These are phyloP conservation scores for Coenonympha glycerion DNA, from an alignment of 2,888 invertebrate species.

Conservation along the genomic window DNA sequence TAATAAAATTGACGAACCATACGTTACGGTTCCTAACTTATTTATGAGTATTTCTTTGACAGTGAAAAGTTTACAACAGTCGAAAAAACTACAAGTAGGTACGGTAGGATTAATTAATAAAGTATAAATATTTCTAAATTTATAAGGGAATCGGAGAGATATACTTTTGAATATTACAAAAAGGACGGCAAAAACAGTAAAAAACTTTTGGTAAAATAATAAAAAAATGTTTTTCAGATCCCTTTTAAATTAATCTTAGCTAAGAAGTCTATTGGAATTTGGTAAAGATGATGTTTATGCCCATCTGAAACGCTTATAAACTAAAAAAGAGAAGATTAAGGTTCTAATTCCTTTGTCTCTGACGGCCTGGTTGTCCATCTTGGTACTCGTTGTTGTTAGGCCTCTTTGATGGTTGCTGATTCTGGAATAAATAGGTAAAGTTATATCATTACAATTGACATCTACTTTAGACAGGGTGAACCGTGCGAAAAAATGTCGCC, in stretches of 20 bases:
- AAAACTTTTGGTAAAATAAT: too few relatives aligned
- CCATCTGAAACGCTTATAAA: constrained; percentile 16
- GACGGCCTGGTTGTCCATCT: constrained; percentile 42
- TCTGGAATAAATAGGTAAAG: too few relatives aligned
- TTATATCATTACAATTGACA: too few relatives aligned
- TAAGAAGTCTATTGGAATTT: constrained; percentile 16
- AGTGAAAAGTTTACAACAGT: constrained; percentile 31
- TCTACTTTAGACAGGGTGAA: too few relatives aligned
- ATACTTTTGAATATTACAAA: neutral
- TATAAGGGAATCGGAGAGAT: constrained; percentile 22
- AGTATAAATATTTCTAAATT: constrained; percentile 35
- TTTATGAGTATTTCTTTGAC: constrained; percentile 31
- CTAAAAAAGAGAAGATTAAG: neutral
- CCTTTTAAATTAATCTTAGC: too few relatives aligned
- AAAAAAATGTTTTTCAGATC: too few relatives aligned
- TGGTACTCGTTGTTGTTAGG: constrained; percentile 43
- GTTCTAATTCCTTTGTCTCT: constrained; percentile 52
- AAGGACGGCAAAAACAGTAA: neutral
- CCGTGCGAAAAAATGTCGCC: too few relatives aligned
- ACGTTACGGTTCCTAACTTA: constrained; percentile 22
- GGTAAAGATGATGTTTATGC: constrained; percentile 20
- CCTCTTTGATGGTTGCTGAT: constrained; percentile 41
- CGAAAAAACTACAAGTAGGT: constrained; percentile 36
- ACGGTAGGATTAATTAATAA: constrained; percentile 41
- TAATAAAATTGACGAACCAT: constrained; percentile 21